Percentiles rank a stretch among this genome's conserved stretches.
phyloP scores from a whole-genome alignment of 2,888 invertebrate genomes.

The Heterodera filipjevi region DNA sequence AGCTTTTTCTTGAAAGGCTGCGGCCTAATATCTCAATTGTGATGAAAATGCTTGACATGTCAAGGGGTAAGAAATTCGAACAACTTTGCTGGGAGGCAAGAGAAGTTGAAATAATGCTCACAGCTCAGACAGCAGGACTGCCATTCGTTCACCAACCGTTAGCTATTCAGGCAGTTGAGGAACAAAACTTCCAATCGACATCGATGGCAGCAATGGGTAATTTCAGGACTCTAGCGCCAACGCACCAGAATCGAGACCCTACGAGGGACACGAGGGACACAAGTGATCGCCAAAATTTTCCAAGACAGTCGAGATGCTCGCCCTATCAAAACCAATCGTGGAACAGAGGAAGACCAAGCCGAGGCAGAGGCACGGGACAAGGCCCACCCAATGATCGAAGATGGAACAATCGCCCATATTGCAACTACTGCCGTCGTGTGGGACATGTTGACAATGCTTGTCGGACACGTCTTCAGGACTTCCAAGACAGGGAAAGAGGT shows the following conservation, averaged over 20 bases:
- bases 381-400: not conserved
- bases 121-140: not conserved
- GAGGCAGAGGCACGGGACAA: not conserved
- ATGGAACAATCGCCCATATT: not conserved
- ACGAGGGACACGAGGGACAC: too few species aligned
- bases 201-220: not conserved
- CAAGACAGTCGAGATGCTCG: not conserved
- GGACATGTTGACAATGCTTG: not conserved
- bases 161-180: not conserved
- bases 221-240: not conserved
- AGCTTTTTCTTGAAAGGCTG: not conserved
- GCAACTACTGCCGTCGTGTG: not conserved
- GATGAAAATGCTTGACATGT: not conserved
- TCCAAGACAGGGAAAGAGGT: not conserved
- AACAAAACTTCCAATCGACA: not conserved
- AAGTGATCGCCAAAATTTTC: not conserved
- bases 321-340: not conserved
- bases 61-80: not conserved
- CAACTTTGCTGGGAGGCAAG: constrained; percentile 12
- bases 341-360: not conserved
- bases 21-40: not conserved
- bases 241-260: not conserved
- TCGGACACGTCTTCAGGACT: not conserved
- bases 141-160: not conserved
- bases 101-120: not conserved